Evolutionary conservation across 2,797 vertebrate genomes (phyloP).

Genomic region (Heterohyrax brucei): DNA sequence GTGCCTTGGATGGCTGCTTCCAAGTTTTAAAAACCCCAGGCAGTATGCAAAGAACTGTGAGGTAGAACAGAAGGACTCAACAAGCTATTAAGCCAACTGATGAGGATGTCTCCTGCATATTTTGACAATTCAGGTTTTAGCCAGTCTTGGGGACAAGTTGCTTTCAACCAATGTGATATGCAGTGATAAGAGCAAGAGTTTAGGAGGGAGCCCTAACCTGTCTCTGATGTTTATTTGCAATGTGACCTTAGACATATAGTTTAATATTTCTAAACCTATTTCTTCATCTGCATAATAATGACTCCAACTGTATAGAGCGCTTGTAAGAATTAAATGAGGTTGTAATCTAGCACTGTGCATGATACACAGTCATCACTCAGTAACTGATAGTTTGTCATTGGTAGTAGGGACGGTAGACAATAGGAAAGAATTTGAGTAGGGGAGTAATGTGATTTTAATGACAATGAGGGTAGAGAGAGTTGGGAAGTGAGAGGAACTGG

Average conservation of each 20-base stretch:
- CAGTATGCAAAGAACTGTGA: not conserved
- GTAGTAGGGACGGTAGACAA: not conserved
- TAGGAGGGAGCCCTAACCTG: not conserved
- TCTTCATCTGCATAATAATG: not conserved
- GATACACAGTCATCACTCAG: not conserved
- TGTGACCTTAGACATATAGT: not conserved
- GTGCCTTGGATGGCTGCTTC: not conserved
- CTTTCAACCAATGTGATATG: not conserved
- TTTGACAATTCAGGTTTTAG: not conserved
- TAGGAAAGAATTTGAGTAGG: not conserved
- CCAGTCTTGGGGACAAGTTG: not conserved
- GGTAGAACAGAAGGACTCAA: not conserved
- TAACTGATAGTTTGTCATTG: not conserved
- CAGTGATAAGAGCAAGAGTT: not conserved
- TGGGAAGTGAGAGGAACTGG: not conserved
- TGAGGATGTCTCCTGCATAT: not conserved
- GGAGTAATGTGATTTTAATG: not conserved
- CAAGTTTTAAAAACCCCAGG: not conserved
- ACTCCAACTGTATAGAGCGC: not conserved
- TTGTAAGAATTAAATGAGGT: conserved; percentile 15
- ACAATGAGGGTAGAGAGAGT: not conserved
- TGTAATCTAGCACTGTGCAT: not conserved
- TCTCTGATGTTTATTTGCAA: not conserved
- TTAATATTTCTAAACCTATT: conserved; percentile 25
- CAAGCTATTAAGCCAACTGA: not conserved